Percentiles rank a stretch among this genome's conserved stretches.
Evolutionary conservation across 2,888 invertebrate species (phyloP).

Genomic region (Mythimna albipuncta): DNA sequence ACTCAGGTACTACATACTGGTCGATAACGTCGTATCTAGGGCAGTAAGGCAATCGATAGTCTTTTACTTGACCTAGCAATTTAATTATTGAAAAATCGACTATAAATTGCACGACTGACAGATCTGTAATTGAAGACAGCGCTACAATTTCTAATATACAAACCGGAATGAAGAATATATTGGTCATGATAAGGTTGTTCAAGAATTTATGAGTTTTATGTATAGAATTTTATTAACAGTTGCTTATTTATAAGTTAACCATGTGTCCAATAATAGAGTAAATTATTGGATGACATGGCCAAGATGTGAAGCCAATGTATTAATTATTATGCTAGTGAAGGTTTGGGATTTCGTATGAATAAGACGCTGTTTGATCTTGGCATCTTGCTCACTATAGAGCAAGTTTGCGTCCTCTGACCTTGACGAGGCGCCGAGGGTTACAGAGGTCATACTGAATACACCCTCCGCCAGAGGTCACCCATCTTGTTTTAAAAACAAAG

Average conservation of each 20-base stretch:
- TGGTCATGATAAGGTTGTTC: neutral
- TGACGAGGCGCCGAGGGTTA: constrained; percentile 41
- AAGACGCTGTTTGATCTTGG: constrained; percentile 3
- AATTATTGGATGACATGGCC: neutral
- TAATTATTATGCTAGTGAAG: constrained; percentile 11
- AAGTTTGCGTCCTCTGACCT: constrained; percentile 32
- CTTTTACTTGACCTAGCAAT: constrained; percentile 50
- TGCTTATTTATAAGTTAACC: constrained; percentile 1
- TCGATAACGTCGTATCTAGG: constrained; percentile 58
- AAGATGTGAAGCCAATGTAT: neutral
- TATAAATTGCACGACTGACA: neutral
- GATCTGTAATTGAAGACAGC: constrained; percentile 15
- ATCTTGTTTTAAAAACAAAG: constrained; percentile 5
- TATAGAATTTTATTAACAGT: constrained; percentile 1
- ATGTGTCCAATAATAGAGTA: neutral
- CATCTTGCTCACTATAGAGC: constrained; percentile 23
- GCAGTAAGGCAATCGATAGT: constrained; percentile 63
- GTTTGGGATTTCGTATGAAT: constrained; percentile 29
- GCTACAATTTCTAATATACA: constrained; percentile 12
- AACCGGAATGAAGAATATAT: neutral
- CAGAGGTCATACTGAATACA: constrained; percentile 55
- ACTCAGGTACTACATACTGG: constrained; percentile 35
- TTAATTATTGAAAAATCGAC: constrained; percentile 36
- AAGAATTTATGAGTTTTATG: neutral
- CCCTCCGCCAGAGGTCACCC: constrained; percentile 33